phyloP scores from a whole-genome alignment of 2,113 vertebrate genomes.

The Rallus limicola region DNA sequence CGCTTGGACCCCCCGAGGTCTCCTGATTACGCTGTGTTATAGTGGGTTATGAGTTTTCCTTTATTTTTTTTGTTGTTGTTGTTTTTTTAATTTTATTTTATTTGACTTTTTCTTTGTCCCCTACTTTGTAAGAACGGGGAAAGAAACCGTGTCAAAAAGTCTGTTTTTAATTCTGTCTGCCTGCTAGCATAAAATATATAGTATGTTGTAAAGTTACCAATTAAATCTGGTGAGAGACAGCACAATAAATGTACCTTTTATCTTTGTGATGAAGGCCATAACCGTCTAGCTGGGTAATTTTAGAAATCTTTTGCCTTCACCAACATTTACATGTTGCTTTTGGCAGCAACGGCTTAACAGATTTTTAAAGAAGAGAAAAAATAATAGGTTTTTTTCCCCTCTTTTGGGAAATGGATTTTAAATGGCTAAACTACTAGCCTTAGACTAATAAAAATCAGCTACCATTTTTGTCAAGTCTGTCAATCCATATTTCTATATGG shows the following conservation, averaged over 20 bases:
- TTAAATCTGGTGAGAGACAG: conserved; percentile 81
- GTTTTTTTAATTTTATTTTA: not conserved
- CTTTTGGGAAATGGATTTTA: conserved; percentile 82
- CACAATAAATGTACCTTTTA: conserved; percentile 86
- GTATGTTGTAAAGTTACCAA: conserved; percentile 79
- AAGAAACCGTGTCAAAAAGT: conserved; percentile 72
- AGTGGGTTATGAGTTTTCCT: conserved; percentile 75
- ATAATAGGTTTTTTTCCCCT: conserved; percentile 77
- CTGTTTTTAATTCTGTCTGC: conserved; percentile 83
- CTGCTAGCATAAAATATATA: conserved; percentile 80
- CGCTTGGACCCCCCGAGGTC: conserved; percentile 72
- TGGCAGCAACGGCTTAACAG: conserved; percentile 77
- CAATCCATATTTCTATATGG: conserved; percentile 75
- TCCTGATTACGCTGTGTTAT: conserved; percentile 80
- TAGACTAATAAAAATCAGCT: conserved; percentile 80
- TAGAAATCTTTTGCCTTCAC: conserved; percentile 81
- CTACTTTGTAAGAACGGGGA: conserved; percentile 78
- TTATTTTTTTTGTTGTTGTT: conserved; percentile 14
- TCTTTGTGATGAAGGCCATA: conserved; percentile 79
- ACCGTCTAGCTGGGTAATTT: conserved; percentile 76
- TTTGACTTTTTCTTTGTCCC: conserved; percentile 71
- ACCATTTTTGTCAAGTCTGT: conserved; percentile 76
- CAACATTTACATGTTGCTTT: conserved; percentile 80
- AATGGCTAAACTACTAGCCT: conserved; percentile 85
- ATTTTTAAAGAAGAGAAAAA: conserved; percentile 82